phyloP scores from a whole-genome alignment of 2,797 vertebrate species.

The Danio kyathit region DNA sequence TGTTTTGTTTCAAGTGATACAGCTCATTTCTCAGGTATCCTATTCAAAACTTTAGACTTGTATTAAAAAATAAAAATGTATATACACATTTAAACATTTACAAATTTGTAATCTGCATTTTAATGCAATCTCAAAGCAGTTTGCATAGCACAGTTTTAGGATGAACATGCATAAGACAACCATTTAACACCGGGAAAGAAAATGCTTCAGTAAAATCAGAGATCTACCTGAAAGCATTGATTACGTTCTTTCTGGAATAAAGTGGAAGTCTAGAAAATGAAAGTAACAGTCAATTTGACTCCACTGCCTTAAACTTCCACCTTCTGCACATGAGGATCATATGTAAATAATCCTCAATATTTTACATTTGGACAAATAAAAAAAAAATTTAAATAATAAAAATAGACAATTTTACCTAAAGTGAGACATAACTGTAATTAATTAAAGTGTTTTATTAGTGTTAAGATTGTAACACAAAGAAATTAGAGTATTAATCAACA shows the following conservation, averaged over 20 bases:
- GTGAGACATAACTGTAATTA: no score
- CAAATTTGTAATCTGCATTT: not conserved
- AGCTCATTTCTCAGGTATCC: not conserved
- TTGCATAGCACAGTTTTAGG: not conserved
- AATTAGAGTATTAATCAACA: no score
- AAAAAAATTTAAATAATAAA: not conserved
- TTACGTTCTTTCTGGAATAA: conserved; percentile 88
- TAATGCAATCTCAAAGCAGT: conserved; percentile 17
- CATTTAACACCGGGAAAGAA: conserved; percentile 65
- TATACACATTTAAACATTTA: no score
- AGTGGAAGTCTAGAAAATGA: conserved; percentile 81
- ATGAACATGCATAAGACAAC: conserved; percentile 74
- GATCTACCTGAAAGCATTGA: conserved; percentile 86
- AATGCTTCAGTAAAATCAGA: conserved; percentile 71
- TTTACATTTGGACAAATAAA: not conserved
- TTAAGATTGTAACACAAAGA: no score
- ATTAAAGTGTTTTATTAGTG: no score
- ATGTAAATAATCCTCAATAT: not conserved
- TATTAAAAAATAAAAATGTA: no score
- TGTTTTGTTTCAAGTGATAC: not conserved
- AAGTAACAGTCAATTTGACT: conserved; percentile 56
- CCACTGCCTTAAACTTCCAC: not conserved
- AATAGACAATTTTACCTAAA: not conserved
- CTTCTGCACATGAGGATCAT: not conserved
- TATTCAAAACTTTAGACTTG: not conserved